These are phyloP conservation scores for Phaethon lepturus DNA, from an alignment of 2,113 vertebrate species.

Conservation along the genomic window DNA sequence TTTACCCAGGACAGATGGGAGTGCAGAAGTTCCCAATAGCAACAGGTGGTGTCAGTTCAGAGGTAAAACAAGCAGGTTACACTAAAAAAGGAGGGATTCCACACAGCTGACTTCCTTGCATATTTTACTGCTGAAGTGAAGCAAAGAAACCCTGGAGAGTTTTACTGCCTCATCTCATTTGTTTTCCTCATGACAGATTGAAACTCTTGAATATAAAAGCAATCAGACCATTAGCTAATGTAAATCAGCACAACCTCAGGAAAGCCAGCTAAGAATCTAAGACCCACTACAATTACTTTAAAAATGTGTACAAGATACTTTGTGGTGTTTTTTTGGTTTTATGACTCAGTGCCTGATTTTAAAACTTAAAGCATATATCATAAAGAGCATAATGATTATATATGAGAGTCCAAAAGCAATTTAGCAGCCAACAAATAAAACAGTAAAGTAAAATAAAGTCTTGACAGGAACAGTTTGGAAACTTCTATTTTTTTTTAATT, in stretches of 20 bases:
- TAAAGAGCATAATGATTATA: background rate
- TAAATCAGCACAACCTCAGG: background rate
- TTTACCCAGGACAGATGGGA: background rate
- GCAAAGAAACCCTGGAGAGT: background rate
- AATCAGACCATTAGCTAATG: background rate
- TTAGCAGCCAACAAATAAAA: background rate
- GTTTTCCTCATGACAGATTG: background rate
- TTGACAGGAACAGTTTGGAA: background rate
- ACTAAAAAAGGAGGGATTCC: background rate
- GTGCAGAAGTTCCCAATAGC: background rate
- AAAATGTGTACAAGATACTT: background rate
- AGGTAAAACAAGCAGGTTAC: background rate
- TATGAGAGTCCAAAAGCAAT: background rate
- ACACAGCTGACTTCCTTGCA: background rate
- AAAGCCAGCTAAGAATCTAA: background rate
- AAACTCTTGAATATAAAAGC: background rate
- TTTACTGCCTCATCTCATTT: background rate
- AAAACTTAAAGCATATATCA: background rate
- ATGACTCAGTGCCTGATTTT: background rate
- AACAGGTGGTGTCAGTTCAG: background rate
- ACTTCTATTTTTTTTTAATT: background rate
- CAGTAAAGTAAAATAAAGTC: background rate
- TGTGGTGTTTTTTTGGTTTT: background rate
- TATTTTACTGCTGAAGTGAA: background rate
- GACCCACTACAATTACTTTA: background rate